These are phyloP conservation scores for Sphaeridia pumilis DNA, from an alignment of 2,888 invertebrate species.

Conservation along the genomic window DNA sequence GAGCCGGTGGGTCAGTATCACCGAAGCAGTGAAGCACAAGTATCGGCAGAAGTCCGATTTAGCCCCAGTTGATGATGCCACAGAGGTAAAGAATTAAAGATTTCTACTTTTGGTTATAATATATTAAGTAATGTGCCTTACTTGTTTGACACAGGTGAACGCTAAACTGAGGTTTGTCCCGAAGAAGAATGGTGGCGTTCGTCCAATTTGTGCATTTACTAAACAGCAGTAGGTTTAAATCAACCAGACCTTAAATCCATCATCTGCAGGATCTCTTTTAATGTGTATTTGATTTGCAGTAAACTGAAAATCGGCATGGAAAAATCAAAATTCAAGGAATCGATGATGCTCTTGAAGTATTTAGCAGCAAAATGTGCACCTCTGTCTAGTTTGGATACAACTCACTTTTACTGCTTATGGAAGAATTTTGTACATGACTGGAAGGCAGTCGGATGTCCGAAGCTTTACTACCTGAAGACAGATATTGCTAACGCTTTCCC, in stretches of 20 bases:
- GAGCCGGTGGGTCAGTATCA: conserved; percentile 25
- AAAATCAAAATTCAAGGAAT: no score
- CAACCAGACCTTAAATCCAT: not conserved
- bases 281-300: no score
- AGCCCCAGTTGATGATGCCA: not conserved
- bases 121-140: no score
- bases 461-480: conserved; percentile 19
- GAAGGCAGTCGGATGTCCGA: conserved; percentile 10
- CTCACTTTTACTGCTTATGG: conserved; percentile 18
- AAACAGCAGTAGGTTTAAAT: conserved; percentile 7
- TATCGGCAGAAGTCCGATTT: not conserved
- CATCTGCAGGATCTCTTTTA: not conserved
- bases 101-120: not conserved
- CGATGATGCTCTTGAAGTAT: conserved; percentile 13
- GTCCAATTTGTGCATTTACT: conserved; percentile 14
- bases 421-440: conserved; percentile 16
- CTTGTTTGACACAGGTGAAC: not conserved
- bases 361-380: conserved; percentile 7
- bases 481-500: conserved; percentile 31
- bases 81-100: no score
- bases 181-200: conserved; percentile 13
- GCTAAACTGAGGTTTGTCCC: conserved; percentile 18
- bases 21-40: conserved; percentile 1
- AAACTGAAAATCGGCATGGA: no score
- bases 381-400: conserved; percentile 10